A percentile compares a stretch with the other conserved stretches of the same genome.
phyloP scores from a whole-genome alignment of 2,797 vertebrate species.

The Microctenopoma lineatum region DNA sequence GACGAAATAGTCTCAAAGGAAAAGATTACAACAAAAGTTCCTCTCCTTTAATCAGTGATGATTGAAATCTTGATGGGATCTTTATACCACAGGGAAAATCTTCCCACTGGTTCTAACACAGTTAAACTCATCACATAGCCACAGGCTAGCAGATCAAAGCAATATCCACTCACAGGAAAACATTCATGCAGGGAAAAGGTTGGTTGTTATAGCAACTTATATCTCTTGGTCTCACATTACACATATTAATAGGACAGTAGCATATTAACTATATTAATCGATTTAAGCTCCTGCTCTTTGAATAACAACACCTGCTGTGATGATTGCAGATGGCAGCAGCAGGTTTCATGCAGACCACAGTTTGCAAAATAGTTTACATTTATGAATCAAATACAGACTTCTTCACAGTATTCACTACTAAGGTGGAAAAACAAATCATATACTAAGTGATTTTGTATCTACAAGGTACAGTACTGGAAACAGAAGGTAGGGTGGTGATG shows the following conservation, averaged over 20 bases:
- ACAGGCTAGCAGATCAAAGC: slow-evolving; percentile 77
- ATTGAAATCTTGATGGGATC: slow-evolving; percentile 54
- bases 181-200: slow-evolving; percentile 45
- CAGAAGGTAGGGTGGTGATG: not conserved
- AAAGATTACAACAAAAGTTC: slow-evolving; percentile 24
- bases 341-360: slow-evolving; percentile 17
- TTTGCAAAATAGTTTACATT: slow-evolving; percentile 11
- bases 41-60: slow-evolving; percentile 45
- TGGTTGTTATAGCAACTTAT: slow-evolving; percentile 72
- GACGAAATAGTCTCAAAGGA: slow-evolving; percentile 11
- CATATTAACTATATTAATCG: slow-evolving; percentile 67
- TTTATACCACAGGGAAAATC: slow-evolving; percentile 36
- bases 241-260: slow-evolving; percentile 49
- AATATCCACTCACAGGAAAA: slow-evolving; percentile 67
- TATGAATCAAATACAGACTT: not conserved
- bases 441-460: not conserved
- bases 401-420: not conserved
- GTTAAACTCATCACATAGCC: slow-evolving; percentile 69
- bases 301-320: slow-evolving; percentile 52
- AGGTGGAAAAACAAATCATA: not conserved
- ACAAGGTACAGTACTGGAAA: not conserved
- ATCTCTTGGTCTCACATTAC: slow-evolving; percentile 38
- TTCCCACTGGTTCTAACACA: slow-evolving; percentile 60
- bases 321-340: slow-evolving; percentile 45
- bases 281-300: slow-evolving; percentile 25